These are phyloP conservation scores for Pogonocichla stellata DNA, from an alignment of 2,113 vertebrate species.

Conservation along the genomic window DNA sequence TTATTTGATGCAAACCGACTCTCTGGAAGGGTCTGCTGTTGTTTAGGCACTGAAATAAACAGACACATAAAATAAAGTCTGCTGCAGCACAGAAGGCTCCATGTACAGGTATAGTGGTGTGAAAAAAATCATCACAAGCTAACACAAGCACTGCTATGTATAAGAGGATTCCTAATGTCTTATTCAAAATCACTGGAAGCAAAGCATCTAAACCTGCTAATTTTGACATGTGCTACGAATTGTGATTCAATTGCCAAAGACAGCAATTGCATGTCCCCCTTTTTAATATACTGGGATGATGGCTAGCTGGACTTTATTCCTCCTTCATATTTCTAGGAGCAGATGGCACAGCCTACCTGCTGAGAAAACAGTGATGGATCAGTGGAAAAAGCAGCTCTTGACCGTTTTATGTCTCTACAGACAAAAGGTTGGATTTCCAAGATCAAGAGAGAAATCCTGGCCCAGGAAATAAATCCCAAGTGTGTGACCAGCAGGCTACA, in stretches of 20 bases:
- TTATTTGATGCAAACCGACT: slow-evolving; percentile 70
- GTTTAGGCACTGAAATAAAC: slow-evolving; percentile 69
- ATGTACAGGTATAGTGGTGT: not conserved
- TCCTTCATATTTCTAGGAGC: not conserved
- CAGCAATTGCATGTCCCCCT: not conserved
- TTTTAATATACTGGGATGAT: not conserved
- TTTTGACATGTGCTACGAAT: not conserved
- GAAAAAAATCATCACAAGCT: not conserved
- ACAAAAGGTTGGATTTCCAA: slow-evolving; percentile 2
- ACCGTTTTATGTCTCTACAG: not conserved
- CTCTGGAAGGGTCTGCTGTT: slow-evolving; percentile 73
- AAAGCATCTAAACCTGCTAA: not conserved
- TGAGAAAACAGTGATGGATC: not conserved
- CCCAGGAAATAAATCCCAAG: slow-evolving; percentile 28
- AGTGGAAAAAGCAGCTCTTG: not conserved
- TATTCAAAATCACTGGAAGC: not conserved
- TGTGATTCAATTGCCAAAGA: not conserved
- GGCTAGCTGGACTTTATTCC: not conserved
- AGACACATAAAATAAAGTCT: not conserved
- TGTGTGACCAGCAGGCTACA: not conserved
- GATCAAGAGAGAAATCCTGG: slow-evolving; percentile 37
- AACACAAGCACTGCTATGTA: not conserved
- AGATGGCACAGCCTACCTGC: slow-evolving; percentile 17
- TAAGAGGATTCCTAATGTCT: not conserved
- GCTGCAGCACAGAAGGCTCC: not conserved